These are phyloP conservation scores for Bombus waltoni DNA, from an alignment of 1,140 invertebrate genomes.

Conservation along the genomic window DNA sequence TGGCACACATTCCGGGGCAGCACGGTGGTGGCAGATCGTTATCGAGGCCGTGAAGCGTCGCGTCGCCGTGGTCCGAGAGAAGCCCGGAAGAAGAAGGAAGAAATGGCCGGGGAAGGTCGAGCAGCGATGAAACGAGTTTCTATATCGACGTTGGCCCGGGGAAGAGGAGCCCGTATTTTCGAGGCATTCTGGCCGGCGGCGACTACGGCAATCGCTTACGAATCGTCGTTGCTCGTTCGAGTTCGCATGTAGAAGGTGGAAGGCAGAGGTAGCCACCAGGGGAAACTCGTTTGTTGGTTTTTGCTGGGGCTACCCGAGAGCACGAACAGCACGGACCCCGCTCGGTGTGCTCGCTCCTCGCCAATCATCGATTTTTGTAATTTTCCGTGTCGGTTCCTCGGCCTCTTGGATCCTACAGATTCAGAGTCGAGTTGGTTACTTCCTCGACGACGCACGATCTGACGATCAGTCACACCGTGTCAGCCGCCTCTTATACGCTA, in stretches of 20 bases:
- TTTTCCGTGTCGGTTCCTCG: slow-evolving; percentile 60
- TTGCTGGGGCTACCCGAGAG: slow-evolving; percentile 66
- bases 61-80: slow-evolving; percentile 39
- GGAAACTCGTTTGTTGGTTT: slow-evolving; percentile 77
- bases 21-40: slow-evolving; percentile 56
- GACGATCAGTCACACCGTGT: slow-evolving; percentile 23
- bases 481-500: slow-evolving; percentile 62
- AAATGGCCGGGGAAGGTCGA: slow-evolving; percentile 52
- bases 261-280: slow-evolving; percentile 56
- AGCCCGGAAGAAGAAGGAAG: slow-evolving; percentile 62
- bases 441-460: slow-evolving; percentile 11
- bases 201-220: slow-evolving; percentile 23
- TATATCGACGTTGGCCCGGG: slow-evolving; percentile 40
- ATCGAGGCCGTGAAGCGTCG: slow-evolving; percentile 39
- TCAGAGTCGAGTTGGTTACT: not conserved
- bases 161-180: slow-evolving; percentile 42
- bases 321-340: slow-evolving; percentile 31
- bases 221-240: slow-evolving; percentile 42
- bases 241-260: slow-evolving; percentile 22
- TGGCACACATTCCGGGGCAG: slow-evolving; percentile 62
- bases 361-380: slow-evolving; percentile 72
- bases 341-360: slow-evolving; percentile 46
- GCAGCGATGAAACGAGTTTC: slow-evolving; percentile 63
- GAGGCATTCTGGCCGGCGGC: not conserved
- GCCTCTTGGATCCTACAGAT: not conserved